A percentile compares a stretch with the other conserved stretches of the same genome.
These are phyloP conservation scores for Graphium colonna DNA, from an alignment of 2,888 invertebrate species.

Conservation along the genomic window DNA sequence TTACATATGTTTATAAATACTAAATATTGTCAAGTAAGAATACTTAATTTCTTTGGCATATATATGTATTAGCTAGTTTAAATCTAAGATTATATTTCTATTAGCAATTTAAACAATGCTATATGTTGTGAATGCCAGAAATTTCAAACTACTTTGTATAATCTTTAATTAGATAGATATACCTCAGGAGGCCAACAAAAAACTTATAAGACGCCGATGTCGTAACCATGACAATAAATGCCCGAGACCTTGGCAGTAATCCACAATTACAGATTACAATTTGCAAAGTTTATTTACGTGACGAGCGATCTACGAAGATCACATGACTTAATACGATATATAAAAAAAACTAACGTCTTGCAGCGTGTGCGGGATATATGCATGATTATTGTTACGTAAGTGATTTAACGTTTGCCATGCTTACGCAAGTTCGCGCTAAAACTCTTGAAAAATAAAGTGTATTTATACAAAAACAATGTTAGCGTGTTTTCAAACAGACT, in stretches of 20 bases:
- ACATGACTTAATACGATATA: constrained; percentile 41
- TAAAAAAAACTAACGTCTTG: constrained; percentile 27
- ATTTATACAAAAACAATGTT: constrained; percentile 59
- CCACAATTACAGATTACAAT: constrained; percentile 55
- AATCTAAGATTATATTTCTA: no score
- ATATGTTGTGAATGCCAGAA: background rate
- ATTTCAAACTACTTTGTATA: background rate
- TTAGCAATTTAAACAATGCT: background rate
- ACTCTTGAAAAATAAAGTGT: constrained; percentile 48
- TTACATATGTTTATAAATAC: no score
- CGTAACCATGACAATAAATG: constrained; percentile 54
- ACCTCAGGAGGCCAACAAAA: constrained; percentile 36
- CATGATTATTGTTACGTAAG: constrained; percentile 49
- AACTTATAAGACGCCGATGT: constrained; percentile 30
- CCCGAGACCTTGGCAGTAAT: constrained; percentile 73
- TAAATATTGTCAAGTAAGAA: no score
- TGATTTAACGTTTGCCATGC: constrained; percentile 32
- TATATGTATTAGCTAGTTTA: no score
- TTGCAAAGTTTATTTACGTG: constrained; percentile 43
- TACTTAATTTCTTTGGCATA: no score
- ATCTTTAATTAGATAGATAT: constrained; percentile 37
- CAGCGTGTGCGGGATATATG: constrained; percentile 31
- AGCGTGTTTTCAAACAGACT: constrained; percentile 69
- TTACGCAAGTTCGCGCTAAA: constrained; percentile 50
- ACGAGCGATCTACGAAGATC: constrained; percentile 33